Percentiles rank a stretch among this genome's conserved stretches.
phyloP scores from a whole-genome alignment of 37 sponge, comb jelly and placozoan genomes.

The Halichondria panicea region DNA sequence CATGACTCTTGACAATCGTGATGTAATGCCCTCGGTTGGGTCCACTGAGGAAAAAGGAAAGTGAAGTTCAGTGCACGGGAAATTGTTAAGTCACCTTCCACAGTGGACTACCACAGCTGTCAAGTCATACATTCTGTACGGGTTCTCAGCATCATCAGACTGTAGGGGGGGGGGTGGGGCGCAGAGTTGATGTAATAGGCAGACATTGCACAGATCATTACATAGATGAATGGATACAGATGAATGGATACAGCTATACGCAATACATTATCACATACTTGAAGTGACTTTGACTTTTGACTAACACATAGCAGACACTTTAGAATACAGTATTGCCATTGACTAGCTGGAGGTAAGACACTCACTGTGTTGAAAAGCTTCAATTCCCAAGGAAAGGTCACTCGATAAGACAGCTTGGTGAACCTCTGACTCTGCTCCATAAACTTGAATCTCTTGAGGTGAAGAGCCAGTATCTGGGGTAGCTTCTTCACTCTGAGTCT shows the following conservation, averaged over 20 bases:
- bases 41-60: slow-evolving; percentile 61
- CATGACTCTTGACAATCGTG: slow-evolving; percentile 83
- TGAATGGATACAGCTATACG: no score
- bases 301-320: no score
- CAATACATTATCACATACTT: no score
- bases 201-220: no score
- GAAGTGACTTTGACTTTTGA: no score
- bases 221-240: no score
- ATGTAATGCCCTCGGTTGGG: slow-evolving; percentile 98
- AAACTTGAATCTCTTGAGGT: slow-evolving; percentile 98
- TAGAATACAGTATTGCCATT: background rate
- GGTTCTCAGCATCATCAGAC: slow-evolving; percentile 76
- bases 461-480: slow-evolving; percentile 90
- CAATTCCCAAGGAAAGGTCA: slow-evolving; percentile 96
- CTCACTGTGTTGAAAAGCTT: slow-evolving; percentile 90
- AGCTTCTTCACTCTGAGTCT: slow-evolving; percentile 89
- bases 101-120: slow-evolving; percentile 96
- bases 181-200: no score
- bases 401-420: slow-evolving; percentile 91
- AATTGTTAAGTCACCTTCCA: slow-evolving; percentile 59
- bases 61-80: background rate
- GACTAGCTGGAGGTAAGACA: background rate
- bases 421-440: slow-evolving; percentile 81
- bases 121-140: slow-evolving; percentile 90
- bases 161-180: slow-evolving; percentile 5